Conservation (phyloP, 2,888 invertebrate species). For the Litoditis marina region DNA sequence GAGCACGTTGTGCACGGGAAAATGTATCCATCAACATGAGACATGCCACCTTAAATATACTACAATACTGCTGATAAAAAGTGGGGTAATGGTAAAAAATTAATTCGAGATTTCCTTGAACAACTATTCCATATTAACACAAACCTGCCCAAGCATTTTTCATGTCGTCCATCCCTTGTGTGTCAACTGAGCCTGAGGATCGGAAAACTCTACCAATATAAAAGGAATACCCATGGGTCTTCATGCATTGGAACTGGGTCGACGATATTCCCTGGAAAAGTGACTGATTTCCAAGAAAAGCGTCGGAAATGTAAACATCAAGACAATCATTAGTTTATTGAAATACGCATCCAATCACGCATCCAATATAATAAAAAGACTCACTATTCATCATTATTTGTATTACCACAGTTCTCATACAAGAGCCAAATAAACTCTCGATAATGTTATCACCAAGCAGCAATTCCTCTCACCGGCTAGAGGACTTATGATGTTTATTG, state of each 20-base stretch:
- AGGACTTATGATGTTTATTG: too few species aligned
- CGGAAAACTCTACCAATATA: slow-evolving; percentile 26
- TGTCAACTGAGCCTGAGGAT: slow-evolving; percentile 21
- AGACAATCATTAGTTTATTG: too few species aligned
- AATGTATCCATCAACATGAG: slow-evolving; percentile 33
- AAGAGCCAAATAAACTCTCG: too few species aligned
- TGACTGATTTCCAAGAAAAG: not conserved
- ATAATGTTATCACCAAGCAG: too few species aligned
- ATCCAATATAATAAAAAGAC: too few species aligned
- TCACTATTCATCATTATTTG: too few species aligned
- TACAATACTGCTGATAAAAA: not conserved
- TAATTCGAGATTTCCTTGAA: not conserved
- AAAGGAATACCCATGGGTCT: slow-evolving; percentile 24
- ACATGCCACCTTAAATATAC: slow-evolving; percentile 21
- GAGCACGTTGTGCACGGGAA: slow-evolving; percentile 32
- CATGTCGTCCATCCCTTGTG: slow-evolving; percentile 24
- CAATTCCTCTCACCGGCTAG: too few species aligned
- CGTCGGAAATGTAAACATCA: not conserved
- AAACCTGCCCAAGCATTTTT: slow-evolving; percentile 26
- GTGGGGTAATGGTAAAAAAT: not conserved
- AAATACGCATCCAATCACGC: too few species aligned
- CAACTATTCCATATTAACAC: not conserved
- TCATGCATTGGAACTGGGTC: slow-evolving; percentile 22
- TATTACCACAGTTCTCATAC: too few species aligned
- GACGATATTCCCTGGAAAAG: slow-evolving; percentile 10